Evolutionary conservation across 2,797 vertebrate species (phyloP).

Genomic region (Heliangelus exortis): DNA sequence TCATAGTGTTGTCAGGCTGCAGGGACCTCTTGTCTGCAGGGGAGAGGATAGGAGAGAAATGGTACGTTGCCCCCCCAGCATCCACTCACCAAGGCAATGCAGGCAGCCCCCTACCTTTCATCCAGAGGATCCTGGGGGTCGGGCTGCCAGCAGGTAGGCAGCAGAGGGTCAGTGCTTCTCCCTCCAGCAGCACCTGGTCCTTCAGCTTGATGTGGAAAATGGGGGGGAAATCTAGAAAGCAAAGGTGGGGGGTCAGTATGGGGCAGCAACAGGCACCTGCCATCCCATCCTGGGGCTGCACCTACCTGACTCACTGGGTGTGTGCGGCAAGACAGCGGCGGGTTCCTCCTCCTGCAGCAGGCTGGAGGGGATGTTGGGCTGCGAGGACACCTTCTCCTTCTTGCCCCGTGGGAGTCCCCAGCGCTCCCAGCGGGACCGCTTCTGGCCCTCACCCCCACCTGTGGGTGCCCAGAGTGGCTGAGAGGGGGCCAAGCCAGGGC

Average conservation of each 20-base stretch:
- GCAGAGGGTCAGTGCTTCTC: slow-evolving; percentile 94
- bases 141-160: slow-evolving; percentile 96
- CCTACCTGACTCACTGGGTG: slow-evolving; percentile 90
- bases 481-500: background rate
- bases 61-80: fast-evolving
- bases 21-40: slow-evolving; percentile 89
- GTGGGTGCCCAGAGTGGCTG: background rate
- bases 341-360: slow-evolving; percentile 86
- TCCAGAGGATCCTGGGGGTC: slow-evolving; percentile 90
- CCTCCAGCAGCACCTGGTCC: slow-evolving; percentile 95
- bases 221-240: slow-evolving; percentile 90
- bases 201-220: slow-evolving; percentile 98
- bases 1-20: slow-evolving; percentile 85
- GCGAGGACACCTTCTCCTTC: slow-evolving; percentile 89
- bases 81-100: background rate
- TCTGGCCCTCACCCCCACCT: slow-evolving; percentile 50
- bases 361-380: slow-evolving; percentile 90
- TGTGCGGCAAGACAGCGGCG: slow-evolving; percentile 80
- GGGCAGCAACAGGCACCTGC: background rate
- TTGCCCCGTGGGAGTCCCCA: slow-evolving; percentile 90
- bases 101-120: slow-evolving; percentile 85
- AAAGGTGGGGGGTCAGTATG: background rate
- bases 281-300: fast-evolving
- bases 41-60: background rate
- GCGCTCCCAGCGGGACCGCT: slow-evolving; percentile 89